These are phyloP conservation scores for Dipodomys merriami DNA, from an alignment of 2,113 vertebrate species.

Conservation along the genomic window DNA sequence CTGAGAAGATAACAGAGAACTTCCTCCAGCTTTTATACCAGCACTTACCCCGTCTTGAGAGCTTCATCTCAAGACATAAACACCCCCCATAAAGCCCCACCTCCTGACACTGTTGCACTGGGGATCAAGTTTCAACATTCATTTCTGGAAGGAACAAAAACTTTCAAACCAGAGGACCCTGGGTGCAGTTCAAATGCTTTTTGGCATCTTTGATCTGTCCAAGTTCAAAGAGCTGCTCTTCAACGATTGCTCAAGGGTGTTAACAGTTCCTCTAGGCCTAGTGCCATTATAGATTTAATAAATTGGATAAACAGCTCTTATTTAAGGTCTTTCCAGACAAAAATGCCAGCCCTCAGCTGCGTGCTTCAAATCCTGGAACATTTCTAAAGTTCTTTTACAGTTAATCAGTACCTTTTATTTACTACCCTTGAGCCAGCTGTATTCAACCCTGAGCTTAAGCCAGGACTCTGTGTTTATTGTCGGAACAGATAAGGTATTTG, in stretches of 20 bases:
- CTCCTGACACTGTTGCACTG: not conserved
- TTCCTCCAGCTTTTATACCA: not conserved
- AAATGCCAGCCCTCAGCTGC: not conserved
- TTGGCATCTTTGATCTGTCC: not conserved
- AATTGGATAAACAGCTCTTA: not conserved
- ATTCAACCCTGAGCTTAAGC: not conserved
- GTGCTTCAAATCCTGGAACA: not conserved
- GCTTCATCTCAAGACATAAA: not conserved
- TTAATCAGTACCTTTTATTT: slow-evolving; percentile 45
- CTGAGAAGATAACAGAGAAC: not conserved
- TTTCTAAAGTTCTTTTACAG: slow-evolving; percentile 12
- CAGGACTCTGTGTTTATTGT: not conserved
- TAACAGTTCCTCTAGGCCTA: not conserved
- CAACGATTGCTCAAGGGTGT: not conserved
- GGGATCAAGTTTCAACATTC: not conserved
- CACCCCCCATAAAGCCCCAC: not conserved
- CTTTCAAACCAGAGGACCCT: not conserved
- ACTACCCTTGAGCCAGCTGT: not conserved
- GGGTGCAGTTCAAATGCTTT: not conserved
- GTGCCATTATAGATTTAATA: not conserved
- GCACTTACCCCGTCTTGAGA: not conserved
- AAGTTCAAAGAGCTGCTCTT: slow-evolving; percentile 10
- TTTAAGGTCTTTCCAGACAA: slow-evolving; percentile 21
- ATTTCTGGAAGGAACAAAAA: not conserved
- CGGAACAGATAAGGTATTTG: not conserved